Percentiles rank a stretch among this genome's conserved stretches.
phyloP scores from a whole-genome alignment of 2,888 invertebrate species.

The Argyra leucocephala region DNA sequence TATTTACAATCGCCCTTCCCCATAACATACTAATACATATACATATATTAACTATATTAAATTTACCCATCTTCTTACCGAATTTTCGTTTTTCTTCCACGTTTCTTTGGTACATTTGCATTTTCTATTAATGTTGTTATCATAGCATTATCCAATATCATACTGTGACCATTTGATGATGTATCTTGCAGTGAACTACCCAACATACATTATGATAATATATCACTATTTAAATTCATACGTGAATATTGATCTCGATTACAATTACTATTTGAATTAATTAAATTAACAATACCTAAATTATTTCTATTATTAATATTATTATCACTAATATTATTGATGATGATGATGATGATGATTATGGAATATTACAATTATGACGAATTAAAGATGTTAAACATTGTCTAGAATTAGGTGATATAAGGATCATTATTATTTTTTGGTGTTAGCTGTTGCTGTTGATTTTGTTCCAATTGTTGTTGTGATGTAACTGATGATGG shows the following conservation, averaged over 20 bases:
- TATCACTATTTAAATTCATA: constrained; percentile 16
- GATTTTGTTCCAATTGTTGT: constrained; percentile 5
- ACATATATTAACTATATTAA: too few relatives aligned
- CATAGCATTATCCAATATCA: constrained; percentile 15
- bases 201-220: constrained; percentile 11
- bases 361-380: constrained; percentile 17
- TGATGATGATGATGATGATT: too few relatives aligned
- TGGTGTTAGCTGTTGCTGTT: constrained; percentile 9
- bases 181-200: constrained; percentile 14
- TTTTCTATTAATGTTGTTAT: constrained; percentile 14
- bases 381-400: constrained; percentile 16
- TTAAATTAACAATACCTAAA: neutral
- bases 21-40: too few relatives aligned
- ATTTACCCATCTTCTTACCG: constrained; percentile 55
- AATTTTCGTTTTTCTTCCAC: constrained; percentile 79
- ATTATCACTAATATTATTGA: neutral
- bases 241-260: constrained; percentile 16
- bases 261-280: neutral
- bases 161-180: constrained; percentile 14
- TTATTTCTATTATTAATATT: neutral
- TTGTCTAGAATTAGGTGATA: constrained; percentile 26
- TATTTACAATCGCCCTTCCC: too few relatives aligned
- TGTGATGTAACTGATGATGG: constrained; percentile 22
- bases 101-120: constrained; percentile 58
- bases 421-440: constrained; percentile 58